Evolutionary conservation across 2,888 invertebrate genomes (phyloP), one percentile per base, ranked within the genome.

Genomic region (Boloria euphrosyne): DNA sequence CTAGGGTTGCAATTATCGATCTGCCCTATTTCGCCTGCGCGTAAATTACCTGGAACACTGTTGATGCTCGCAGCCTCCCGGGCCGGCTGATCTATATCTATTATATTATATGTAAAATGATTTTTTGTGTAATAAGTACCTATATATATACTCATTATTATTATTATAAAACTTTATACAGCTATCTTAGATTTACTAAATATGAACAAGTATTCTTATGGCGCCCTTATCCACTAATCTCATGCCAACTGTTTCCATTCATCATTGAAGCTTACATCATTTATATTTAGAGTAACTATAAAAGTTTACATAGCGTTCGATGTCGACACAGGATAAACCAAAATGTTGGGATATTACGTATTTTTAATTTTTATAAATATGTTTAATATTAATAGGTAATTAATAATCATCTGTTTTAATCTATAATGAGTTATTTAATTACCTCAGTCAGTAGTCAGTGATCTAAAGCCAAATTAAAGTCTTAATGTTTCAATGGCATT

Each of bases 211-310:
- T 10, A 16, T 57, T 31, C 44, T 66, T 46, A 31, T 22, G 55
- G 17, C 55, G 31, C 68, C 53, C 62, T 60, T 68, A 53, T 47
- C 10, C 31, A 38, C 31, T 51, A 66, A 65, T 67, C 67, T 66
- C 55, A 64, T 75, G 73, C 76, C 73, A 75, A 73, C 62, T 72
- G 70, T 57, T 68, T 76, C 73, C 75, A 75, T 77, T 76, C 76
- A 75, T 76, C 77, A 75, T 55, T 62, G 68, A 58, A 69, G 51
- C 68, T 75, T 71, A 71, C 74, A 75, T 75, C 76, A 75, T 70
- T 65, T 65, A 67, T 77, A 75, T 75, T 75, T 76, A 74, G 69
- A 72, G 72, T 73, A 69, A 74, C 71, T 72, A 74, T 74, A 73
- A 70, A 72, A 71, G 51, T 74, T 72, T 74, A 71, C 73, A 74